phyloP scores from a whole-genome alignment of 1,140 invertebrate genomes.

The Bemisia tabaci region DNA sequence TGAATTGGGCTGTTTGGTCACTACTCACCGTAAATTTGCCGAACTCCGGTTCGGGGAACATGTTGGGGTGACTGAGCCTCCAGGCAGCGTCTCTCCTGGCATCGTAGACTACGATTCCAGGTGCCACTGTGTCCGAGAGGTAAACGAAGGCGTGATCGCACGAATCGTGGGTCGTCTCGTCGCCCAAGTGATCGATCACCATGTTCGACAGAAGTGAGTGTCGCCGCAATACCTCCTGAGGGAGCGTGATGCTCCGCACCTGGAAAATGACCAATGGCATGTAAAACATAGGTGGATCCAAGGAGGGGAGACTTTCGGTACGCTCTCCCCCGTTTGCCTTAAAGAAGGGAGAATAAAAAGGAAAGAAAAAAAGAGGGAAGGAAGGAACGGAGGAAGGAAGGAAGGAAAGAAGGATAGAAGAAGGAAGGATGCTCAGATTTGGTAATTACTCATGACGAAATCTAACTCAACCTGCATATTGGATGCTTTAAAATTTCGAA shows the following conservation, averaged over 20 bases:
- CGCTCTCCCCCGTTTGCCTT: too few species aligned
- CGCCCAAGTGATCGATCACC: constrained; percentile 47
- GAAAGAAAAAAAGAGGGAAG: too few species aligned
- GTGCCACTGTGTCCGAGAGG: constrained; percentile 60
- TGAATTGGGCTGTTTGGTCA: constrained; percentile 1
- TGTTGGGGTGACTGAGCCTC: constrained; percentile 56
- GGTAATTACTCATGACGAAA: constrained; percentile 1
- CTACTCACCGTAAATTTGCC: constrained; percentile 40
- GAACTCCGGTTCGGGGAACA: constrained; percentile 66
- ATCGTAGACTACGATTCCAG: constrained; percentile 60
- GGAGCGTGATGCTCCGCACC: constrained; percentile 35
- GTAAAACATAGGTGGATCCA: too few species aligned
- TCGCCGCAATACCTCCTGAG: constrained; percentile 46
- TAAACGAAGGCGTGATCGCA: constrained; percentile 65
- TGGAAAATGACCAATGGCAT: too few species aligned
- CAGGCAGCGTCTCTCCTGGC: constrained; percentile 52
- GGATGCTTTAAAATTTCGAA: too few species aligned
- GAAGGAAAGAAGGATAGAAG: too few species aligned
- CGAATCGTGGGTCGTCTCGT: constrained; percentile 19
- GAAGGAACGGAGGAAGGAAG: too few species aligned
- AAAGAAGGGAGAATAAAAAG: too few species aligned
- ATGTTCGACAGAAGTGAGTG: constrained; percentile 60
- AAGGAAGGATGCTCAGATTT: too few species aligned
- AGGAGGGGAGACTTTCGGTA: too few species aligned
- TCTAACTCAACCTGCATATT: too few species aligned